phyloP scores from a whole-genome alignment of 2,888 invertebrate genomes.

The Polyommatus iphigenia region DNA sequence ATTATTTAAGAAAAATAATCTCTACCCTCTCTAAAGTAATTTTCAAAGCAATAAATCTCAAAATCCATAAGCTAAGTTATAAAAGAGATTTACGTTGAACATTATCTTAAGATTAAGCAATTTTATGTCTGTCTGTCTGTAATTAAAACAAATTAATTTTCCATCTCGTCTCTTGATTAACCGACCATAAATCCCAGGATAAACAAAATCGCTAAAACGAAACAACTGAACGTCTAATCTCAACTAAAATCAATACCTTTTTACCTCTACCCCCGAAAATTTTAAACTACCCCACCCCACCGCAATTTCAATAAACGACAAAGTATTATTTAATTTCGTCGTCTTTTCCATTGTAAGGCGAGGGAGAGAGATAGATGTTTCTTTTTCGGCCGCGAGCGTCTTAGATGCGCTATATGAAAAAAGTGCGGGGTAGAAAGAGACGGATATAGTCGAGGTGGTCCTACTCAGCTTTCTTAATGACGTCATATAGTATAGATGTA shows the following conservation, averaged over 20 bases:
- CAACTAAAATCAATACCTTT: slow-evolving; percentile 77
- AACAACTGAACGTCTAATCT: slow-evolving; percentile 61
- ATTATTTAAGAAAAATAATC: not conserved
- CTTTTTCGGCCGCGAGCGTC: slow-evolving; percentile 40
- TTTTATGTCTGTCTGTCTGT: slow-evolving; percentile 5
- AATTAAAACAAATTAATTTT: slow-evolving; percentile 9
- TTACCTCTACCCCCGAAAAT: slow-evolving; percentile 72
- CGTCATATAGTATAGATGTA: slow-evolving; percentile 77
- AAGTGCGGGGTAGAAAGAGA: slow-evolving; percentile 56
- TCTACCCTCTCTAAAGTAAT: not conserved
- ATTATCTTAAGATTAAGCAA: slow-evolving; percentile 6
- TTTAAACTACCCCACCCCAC: slow-evolving; percentile 58
- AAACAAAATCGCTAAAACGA: slow-evolving; percentile 23
- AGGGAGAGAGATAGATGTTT: slow-evolving; percentile 51
- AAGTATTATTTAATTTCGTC: slow-evolving; percentile 77
- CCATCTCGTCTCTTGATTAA: not conserved
- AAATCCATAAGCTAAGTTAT: not conserved
- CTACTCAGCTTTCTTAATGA: slow-evolving; percentile 75
- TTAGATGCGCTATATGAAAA: slow-evolving; percentile 43
- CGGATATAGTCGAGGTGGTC: slow-evolving; percentile 67
- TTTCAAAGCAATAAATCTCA: not conserved
- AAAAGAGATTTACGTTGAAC: not conserved
- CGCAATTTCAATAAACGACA: slow-evolving; percentile 76
- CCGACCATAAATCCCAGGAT: not conserved
- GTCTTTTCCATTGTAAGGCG: slow-evolving; percentile 78